Evolutionary conservation across 2,113 vertebrate species (phyloP).

Genomic region (Xyrauchen texanus): DNA sequence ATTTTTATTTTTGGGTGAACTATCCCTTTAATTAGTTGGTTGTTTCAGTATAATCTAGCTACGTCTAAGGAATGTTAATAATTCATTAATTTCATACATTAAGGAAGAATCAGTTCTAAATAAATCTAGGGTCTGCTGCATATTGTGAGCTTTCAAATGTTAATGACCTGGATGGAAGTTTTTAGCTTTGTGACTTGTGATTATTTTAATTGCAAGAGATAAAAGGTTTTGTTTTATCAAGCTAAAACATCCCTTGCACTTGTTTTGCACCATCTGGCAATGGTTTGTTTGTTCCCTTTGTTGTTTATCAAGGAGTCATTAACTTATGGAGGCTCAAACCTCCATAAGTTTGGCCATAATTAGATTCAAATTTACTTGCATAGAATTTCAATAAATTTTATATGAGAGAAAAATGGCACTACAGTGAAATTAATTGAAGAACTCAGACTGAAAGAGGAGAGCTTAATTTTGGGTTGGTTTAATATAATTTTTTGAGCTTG

Average conservation of each 20-base stretch:
- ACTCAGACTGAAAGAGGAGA: background rate
- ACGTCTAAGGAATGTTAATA: too few species aligned
- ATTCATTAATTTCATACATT: too few species aligned
- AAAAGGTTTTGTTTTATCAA: slow-evolving; percentile 32
- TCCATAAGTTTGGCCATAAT: slow-evolving; percentile 19
- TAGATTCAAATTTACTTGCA: slow-evolving; percentile 31
- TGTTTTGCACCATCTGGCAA: slow-evolving; percentile 28
- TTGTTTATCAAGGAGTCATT: slow-evolving; percentile 44
- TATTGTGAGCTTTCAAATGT: background rate
- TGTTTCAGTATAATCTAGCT: too few species aligned
- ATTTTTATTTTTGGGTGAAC: too few species aligned
- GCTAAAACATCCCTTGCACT: slow-evolving; percentile 1
- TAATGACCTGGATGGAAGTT: background rate
- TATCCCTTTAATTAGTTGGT: too few species aligned
- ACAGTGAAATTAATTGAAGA: slow-evolving; percentile 31
- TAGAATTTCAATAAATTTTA: slow-evolving; percentile 44
- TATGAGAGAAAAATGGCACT: background rate
- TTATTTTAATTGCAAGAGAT: background rate
- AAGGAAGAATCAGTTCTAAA: background rate
- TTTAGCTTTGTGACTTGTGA: background rate
- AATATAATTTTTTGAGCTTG: background rate
- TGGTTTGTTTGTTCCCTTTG: slow-evolving; percentile 22
- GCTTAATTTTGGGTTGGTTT: slow-evolving; percentile 36
- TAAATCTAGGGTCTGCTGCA: background rate
- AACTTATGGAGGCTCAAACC: slow-evolving; percentile 17